These are phyloP conservation scores for Otolemur crassicaudatus DNA, from an alignment of 2,797 vertebrate species.

Conservation along the genomic window DNA sequence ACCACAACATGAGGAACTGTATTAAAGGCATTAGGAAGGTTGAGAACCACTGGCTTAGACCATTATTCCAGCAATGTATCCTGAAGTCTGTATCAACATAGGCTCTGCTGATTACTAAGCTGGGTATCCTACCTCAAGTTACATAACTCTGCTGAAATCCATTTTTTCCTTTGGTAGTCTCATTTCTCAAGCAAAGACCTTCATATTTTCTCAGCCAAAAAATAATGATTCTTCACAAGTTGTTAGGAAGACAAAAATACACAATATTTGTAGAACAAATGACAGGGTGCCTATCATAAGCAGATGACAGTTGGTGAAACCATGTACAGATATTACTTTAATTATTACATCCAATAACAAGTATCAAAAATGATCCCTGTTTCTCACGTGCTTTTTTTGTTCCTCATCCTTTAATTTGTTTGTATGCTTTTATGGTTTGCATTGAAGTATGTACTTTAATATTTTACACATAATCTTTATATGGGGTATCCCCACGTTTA, in stretches of 20 bases:
- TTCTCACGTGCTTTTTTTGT: background rate
- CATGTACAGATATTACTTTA: background rate
- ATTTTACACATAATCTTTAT: conserved; percentile 29
- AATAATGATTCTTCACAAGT: background rate
- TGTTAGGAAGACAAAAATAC: background rate
- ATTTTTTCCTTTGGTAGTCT: background rate
- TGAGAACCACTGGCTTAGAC: background rate
- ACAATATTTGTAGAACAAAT: background rate
- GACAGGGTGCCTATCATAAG: background rate
- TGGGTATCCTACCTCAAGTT: background rate
- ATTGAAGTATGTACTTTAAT: conserved; percentile 39
- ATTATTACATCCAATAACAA: conserved; percentile 6
- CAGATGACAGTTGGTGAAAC: background rate
- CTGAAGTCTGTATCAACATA: background rate
- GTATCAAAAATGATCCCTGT: background rate
- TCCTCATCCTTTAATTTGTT: background rate
- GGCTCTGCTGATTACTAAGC: background rate
- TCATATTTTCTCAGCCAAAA: background rate
- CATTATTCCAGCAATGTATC: background rate
- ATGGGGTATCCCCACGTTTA: conserved; percentile 13
- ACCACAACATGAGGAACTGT: too few relatives aligned
- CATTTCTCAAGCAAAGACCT: background rate
- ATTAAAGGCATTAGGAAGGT: too few relatives aligned
- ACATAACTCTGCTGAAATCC: background rate
- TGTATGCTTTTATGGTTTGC: background rate